Base-by-base conservation (phyloP, 2,113 vertebrate genomes). In the Nesoenas mayeri region DNA sequence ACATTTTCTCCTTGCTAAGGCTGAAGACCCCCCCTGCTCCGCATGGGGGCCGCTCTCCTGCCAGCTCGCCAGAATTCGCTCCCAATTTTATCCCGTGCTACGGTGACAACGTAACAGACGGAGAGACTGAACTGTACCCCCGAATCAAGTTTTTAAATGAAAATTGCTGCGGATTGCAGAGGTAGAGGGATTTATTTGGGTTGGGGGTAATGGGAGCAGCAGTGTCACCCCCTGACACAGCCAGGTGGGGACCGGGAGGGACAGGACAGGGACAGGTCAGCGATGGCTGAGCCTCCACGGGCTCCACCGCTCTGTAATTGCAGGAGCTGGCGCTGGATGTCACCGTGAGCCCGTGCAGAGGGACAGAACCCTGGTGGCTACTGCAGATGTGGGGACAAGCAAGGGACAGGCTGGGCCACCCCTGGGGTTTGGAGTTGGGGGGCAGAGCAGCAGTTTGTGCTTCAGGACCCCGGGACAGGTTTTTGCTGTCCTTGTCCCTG, bases 101-200 rank as follows among this genome's bases (percentile, higher is more conserved):
- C 15, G 2, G 32, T 31, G 44, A 20, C 16, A 7, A 25, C 6
- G 1, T 10, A 6, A 6, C 0, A 1, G 31, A 3, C 3, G 47
- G 38, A 48, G n/a, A 53, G 4, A 5, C 10, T 57, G 19, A 4
- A 9, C 28, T 11, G 0, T 4, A 4, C 3, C 28, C 25, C 28
- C 10, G 34, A 42, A 34, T 13, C 29, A 9, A 16, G 58, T 15
- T 11, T 14, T 17, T 12, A 17, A 12, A 22, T 7, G 0, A 0
- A 20, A 50, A 22, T 15, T 15, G 24, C 5, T 15, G 15, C 25
- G 15, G 77, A 40, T 3, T 0, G 5, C 3, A 53, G 40, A 21
- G 50, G 2, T 6, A 56, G 48, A 10, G 66, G 5, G 15, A 10
- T n/a, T 60, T 5, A 5, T 53, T 12, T 21, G 70, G 74, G 42